Evolutionary conservation across 2,113 vertebrate species (phyloP), one percentile per base, ranked within the genome.

Genomic region (Pristiophorus japonicus): DNA sequence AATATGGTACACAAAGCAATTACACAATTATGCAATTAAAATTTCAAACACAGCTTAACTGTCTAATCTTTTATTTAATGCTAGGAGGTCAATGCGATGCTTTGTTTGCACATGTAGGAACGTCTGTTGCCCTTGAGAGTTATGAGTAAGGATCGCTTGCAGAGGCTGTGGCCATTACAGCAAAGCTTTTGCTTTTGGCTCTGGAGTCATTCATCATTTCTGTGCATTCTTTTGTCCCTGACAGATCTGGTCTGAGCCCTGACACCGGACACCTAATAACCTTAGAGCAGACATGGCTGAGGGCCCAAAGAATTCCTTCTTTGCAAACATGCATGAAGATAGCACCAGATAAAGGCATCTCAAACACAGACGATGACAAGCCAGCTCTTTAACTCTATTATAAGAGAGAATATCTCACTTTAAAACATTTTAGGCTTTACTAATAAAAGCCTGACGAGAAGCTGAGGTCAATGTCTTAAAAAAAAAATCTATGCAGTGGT

Each of bases 1-100:
- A 97, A 98, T 98, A 98, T 97, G 98, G 98, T 98, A 98, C 97
- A 98, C 98, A 98, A 98, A 97, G 98, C 98, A 98, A 99, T 98
- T 98, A 98, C 97, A 96, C 98, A 98, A 70, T 94, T 94, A 94
- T 70, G 93, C 66, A 94, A 94, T 94, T 94, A 94, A 45, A 94
- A 70, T 94, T 94, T 70, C 93, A 94, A 94, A 94, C 51, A 30
- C 65, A 47, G 93, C 66, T 94, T 94, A 94, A 94, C 93, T 94
- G 93, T 94, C 93, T 94, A 94, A 94, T 67, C 95, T 96, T 95
- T 90, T 95, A 63, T 96, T 96, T 95, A 66, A 93, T 95, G 96
- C 93, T 34, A 10, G 94, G 73, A 96, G 96, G 87, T 97, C 95
- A 95, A 95, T 96, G 96, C 96, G 91, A 96, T 88, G 92, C 85